Evolutionary conservation across 2,113 vertebrate genomes (phyloP).

Genomic region (Microcebus griseorufus): DNA sequence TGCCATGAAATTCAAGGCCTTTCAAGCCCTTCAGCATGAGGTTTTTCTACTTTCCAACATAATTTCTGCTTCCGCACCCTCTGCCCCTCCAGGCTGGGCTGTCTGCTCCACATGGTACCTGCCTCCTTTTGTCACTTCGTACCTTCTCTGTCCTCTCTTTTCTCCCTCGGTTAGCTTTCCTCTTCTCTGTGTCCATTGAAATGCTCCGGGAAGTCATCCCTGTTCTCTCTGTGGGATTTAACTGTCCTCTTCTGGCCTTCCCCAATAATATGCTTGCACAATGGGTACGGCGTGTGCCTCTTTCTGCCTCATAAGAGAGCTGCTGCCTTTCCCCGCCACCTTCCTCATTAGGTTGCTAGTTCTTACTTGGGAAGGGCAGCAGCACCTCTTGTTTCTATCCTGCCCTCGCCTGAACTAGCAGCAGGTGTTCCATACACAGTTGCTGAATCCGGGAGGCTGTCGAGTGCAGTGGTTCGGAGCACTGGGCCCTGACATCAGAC

Average conservation of each 20-base stretch:
- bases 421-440: not conserved
- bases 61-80: not conserved
- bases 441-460: not conserved
- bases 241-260: not conserved
- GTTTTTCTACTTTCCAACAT: not conserved
- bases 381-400: not conserved
- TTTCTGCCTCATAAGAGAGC: not conserved
- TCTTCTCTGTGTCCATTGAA: not conserved
- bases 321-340: not conserved
- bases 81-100: not conserved
- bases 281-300: rapidly evolving
- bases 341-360: not conserved
- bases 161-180: not conserved
- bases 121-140: rapidly evolving
- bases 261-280: rapidly evolving
- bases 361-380: not conserved
- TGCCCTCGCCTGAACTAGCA: rapidly evolving
- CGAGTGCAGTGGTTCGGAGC: not conserved
- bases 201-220: not conserved
- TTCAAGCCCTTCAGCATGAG: not conserved
- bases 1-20: not conserved
- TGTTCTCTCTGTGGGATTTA: not conserved
- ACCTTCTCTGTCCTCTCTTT: not conserved
- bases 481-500: not conserved
- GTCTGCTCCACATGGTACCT: not conserved